Base-by-base conservation (phyloP, 1,140 invertebrate genomes). In the Sipha flava region DNA sequence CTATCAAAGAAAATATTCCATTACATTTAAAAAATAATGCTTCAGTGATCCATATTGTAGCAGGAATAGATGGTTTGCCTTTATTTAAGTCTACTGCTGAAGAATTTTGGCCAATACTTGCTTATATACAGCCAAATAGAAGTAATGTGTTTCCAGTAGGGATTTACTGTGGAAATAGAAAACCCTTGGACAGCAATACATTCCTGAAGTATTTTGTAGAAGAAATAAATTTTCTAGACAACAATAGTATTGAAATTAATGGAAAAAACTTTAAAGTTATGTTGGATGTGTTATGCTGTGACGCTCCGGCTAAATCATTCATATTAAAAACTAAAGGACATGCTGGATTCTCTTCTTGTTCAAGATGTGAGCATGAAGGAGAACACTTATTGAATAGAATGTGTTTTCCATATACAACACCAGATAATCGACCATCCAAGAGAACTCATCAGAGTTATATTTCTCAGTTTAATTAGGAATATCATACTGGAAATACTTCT, bases 21-120 rank as follows among this genome's bases (percentile, higher is more conserved):
- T 18, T 12, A n/a, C 26, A 18, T 31, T 57, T 26, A 16, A 10
- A 57, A 6, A 57, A 54, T 12, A 9, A 29, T 57, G 29, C 26
- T 31, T 57, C 26, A 29, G 54, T 57, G 12, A 29, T 57, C 29
- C 10, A 57, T 29, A 29, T 57, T n/a, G 54, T 57, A 29, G 26
- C 26, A 14, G 54, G 54, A 14, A 14, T 57, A 29, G 82, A 83
- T 81, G 83, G 83, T 31, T 40, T 83, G 16, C 83, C 82, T 34
- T 21, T 84, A 5, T 81, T 52, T 23, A 82, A 81, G 62, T 82
- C 81, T 62, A 79, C 70, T 21, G 47, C 79, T 34, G 81, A 54
- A 29, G n/a, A 79, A 16, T 81, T 83, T 49, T 85, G 84, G 82
- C 83, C 83, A n/a, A 84, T 85, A 45, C 73, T 84, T 16, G 82